Evolutionary conservation across 2,113 vertebrate species (phyloP), one percentile per base, ranked within the genome.

Genomic region (Dermatemys mawii): DNA sequence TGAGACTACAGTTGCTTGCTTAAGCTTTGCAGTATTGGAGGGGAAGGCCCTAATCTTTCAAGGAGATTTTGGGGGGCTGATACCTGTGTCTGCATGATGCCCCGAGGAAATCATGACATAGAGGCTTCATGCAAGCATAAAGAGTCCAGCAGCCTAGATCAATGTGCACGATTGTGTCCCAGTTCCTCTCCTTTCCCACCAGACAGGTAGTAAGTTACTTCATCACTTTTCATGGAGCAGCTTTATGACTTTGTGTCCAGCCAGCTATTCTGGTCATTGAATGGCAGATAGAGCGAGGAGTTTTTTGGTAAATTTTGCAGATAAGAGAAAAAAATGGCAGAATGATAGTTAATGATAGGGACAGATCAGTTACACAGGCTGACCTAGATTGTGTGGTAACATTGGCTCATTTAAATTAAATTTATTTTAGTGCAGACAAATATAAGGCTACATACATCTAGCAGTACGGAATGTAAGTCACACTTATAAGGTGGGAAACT

Each of bases 41-140:
- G 12, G 14, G 53, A 75, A 50, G 24, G 21, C 76, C 41, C 21
- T 51, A 60, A 50, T 16, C 2, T 38, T 51, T 41, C 1, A 27
- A 90, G 84, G 54, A 84, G 5, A 3, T 3, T 55, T 55, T 3
- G 22, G 32, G 0, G 0, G n/a, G 6, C 5, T 6, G 7, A 14
- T 6, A 44, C 48, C n/a, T 32, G 27, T 35, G 51, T 14, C 13
- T 48, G 26, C 1, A 1, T 22, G 0, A 13, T 46, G 44, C 32
- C 53, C 4, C 1, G 0, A 3, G 7, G 81, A 70, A 60, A 35
- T 17, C 41, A 86, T n/a, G n/a, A n/a, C n/a, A n/a, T 14, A 13
- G 57, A 16, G 29, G 57, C 29, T 16, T 63, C 29, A 63, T 2
- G 13, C 29, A 63, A 13, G 29, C 13, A 8, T 16, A 35, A 57